Evolutionary conservation across 2,113 vertebrate genomes (phyloP), one percentile per base, ranked within the genome.

Genomic region (Solea solea): DNA sequence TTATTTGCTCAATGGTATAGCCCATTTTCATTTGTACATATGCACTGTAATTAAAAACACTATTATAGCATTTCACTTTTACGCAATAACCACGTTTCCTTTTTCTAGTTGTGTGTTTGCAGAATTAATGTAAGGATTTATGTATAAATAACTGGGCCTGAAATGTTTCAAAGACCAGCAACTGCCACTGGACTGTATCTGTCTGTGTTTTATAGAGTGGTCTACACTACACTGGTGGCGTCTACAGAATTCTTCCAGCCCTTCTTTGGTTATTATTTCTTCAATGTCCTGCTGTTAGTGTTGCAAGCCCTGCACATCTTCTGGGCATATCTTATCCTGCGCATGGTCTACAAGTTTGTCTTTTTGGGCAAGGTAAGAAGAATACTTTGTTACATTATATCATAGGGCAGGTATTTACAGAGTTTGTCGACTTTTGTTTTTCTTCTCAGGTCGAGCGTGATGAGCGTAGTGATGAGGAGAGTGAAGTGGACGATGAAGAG

Each of bases 211-310:
- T 82, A 8, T 88, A 97, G 96, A 74, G 81, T 97, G 41, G 74
- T 97, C 75, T 80, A 96, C 63, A 81, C 93, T 41, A 95, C 96
- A 0, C 88, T 95, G 72, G 93, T 94, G 10, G 86, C 94, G 49
- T 96, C 94, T 52, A 79, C 94, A 49, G 81, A 94, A 50, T 88
- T 90, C 67, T 93, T 86, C 16, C 13, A 92, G 0, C 94, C 96
- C 4, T 99, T 96, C 90, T 93, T 94, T 1, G 96, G 93, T 72
- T 99, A 97, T 78, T 98, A 97, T 81, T 95, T 98, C 84, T 91
- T 97, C 84, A 96, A 97, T 8, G 2, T 1, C 1, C 94, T 98
- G 5, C 92, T 99, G 73, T 44, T 93, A 7, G 52, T 91, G 15
- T 94, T 99, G 42, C 97, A 98, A 83, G 49, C 91, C 7, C 93